A percentile compares a stretch with the other conserved stretches of the same genome.
phyloP scores from a whole-genome alignment of 2,797 vertebrate species.

The Pempheris klunzingeri region DNA sequence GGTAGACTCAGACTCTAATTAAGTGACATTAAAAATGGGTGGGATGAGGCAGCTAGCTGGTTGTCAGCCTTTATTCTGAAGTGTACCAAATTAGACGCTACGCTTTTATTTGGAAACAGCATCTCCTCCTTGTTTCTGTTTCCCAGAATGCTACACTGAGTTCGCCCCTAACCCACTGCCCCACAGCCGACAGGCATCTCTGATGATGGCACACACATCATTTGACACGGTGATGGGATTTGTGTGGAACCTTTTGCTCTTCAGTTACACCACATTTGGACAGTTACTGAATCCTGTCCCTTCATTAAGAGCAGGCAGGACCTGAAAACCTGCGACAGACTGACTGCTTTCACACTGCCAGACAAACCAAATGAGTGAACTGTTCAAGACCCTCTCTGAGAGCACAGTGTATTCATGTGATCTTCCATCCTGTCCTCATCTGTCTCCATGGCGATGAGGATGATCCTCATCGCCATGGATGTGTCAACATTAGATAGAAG shows the following conservation, averaged over 20 bases:
- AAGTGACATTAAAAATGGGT: conserved; percentile 14
- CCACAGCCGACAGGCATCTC: no score
- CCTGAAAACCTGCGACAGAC: not conserved
- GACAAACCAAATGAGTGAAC: conserved; percentile 9
- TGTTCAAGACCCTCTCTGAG: not conserved
- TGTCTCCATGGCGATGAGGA: no score
- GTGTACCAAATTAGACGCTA: not conserved
- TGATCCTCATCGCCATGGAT: conserved; percentile 1
- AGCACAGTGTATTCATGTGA: conserved; percentile 7
- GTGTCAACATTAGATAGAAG: conserved; percentile 26
- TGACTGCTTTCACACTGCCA: conserved; percentile 6
- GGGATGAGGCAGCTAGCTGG: not conserved
- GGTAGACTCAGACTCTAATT: not conserved
- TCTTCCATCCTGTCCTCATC: no score
- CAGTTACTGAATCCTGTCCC: not conserved
- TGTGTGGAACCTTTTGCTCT: no score
- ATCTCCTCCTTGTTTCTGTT: conserved; percentile 1
- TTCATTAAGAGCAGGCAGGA: no score
- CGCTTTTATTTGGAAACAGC: not conserved
- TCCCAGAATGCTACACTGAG: not conserved
- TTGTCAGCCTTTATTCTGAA: not conserved
- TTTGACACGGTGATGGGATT: no score
- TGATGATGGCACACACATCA: no score
- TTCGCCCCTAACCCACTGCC: no score
- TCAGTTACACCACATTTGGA: not conserved